These are phyloP conservation scores for Melieria omissa DNA, from an alignment of 2,888 invertebrate species.

Conservation along the genomic window DNA sequence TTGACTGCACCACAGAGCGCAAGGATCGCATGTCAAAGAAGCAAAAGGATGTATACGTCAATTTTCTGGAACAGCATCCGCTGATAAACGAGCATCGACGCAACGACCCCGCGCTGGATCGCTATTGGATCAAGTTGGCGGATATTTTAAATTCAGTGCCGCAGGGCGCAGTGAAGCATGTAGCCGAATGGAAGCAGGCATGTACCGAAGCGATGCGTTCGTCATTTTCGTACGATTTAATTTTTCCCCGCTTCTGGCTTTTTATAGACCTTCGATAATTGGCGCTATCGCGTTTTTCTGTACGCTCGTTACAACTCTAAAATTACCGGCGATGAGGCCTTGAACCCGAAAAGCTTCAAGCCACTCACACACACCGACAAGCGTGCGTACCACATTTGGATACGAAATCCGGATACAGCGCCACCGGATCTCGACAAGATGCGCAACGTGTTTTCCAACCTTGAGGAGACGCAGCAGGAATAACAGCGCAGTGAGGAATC, in stretches of 20 bases:
- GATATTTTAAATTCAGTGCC: slow-evolving; percentile 60
- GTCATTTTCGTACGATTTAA: neutral
- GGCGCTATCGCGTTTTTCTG: slow-evolving; percentile 61
- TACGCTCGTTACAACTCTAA: slow-evolving; percentile 62
- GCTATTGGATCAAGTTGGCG: slow-evolving; percentile 60
- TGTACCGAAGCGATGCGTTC: neutral
- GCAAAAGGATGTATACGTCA: slow-evolving; percentile 61
- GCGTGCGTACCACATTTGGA: slow-evolving; percentile 62
- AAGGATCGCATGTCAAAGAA: slow-evolving; percentile 63
- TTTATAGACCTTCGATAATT: slow-evolving; percentile 59
- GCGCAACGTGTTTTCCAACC: slow-evolving; percentile 62
- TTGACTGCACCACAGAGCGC: slow-evolving; percentile 49
- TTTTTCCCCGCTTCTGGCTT: neutral
- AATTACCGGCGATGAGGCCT: slow-evolving; percentile 57
- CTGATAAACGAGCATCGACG: slow-evolving; percentile 60
- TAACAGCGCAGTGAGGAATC: slow-evolving; percentile 5
- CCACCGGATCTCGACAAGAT: slow-evolving; percentile 61
- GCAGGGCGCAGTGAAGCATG: slow-evolving; percentile 59
- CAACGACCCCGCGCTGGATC: slow-evolving; percentile 58
- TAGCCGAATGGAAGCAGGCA: slow-evolving; percentile 59
- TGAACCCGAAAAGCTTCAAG: slow-evolving; percentile 61
- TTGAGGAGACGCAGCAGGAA: slow-evolving; percentile 59
- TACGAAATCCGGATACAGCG: slow-evolving; percentile 61
- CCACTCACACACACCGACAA: slow-evolving; percentile 62
- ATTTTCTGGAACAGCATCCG: slow-evolving; percentile 60